Conservation (phyloP, 2,888 invertebrate species). For the Trypoxylon attenuatum region DNA sequence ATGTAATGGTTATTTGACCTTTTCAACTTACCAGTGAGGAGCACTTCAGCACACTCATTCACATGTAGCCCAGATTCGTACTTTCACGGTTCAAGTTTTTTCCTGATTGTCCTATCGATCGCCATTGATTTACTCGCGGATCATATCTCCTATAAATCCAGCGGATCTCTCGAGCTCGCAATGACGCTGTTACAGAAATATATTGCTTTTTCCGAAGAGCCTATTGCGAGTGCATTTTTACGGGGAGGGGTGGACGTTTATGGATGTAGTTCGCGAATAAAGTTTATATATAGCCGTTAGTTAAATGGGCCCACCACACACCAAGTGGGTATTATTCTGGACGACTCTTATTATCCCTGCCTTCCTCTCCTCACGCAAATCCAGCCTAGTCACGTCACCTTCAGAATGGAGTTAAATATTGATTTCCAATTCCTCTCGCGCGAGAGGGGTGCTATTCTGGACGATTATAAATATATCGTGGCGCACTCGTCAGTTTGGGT, state of each 20-base stretch:
- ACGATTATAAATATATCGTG: constrained; percentile 50
- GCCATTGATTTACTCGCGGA: no score
- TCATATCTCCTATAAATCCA: no score
- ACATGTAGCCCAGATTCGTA: no score
- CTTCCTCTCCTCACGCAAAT: constrained; percentile 54
- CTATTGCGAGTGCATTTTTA: no score
- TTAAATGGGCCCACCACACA: constrained; percentile 23
- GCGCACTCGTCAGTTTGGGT: constrained; percentile 14
- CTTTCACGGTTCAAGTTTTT: no score
- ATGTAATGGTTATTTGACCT: no score
- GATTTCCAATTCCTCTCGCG: constrained; percentile 57
- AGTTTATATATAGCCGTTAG: constrained; percentile 19
- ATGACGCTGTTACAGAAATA: no score
- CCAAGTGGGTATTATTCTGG: constrained; percentile 42
- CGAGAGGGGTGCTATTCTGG: constrained; percentile 48
- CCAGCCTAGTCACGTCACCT: constrained; percentile 55
- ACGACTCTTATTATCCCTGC: constrained; percentile 49
- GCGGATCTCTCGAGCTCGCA: no score
- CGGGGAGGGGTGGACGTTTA: no score
- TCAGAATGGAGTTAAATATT: constrained; percentile 56
- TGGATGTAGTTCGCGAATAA: background rate
- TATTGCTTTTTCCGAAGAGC: background rate
- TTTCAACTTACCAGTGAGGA: no score
- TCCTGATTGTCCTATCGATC: no score
- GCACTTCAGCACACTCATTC: no score